Evolutionary conservation across 92 coral and sea anemone genomes (phyloP), one percentile per base, ranked within the genome.

Genomic region (Parazoanthus atlanticus): DNA sequence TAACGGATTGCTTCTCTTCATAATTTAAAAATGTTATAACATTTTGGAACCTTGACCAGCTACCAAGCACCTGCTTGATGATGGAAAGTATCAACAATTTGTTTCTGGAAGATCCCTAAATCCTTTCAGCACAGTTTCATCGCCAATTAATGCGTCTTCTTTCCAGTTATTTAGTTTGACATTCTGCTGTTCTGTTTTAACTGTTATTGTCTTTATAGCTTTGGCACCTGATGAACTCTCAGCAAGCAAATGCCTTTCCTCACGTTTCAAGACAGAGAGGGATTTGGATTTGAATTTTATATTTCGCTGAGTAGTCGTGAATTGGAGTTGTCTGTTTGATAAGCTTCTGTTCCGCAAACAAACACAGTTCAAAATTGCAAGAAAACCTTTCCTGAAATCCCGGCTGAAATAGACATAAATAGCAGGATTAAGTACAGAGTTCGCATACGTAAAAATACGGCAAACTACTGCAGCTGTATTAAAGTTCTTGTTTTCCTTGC

Each of bases 351-450:
- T 21, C 32, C 33, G 65, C 21, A 41, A 6, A 26, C 82, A 78
- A 25, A 43, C 66, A 78, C 61, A 78, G 23, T 26, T 46, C 6
- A 46, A 41, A 26, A 78, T 41, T 15, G 82, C 33, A 10, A 9
- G 31, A 80, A 88, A 94, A 8, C 94, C 96, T 8, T 84, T 85
- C 29, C 96, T 92, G 47, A 94, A 94, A 47, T 94, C 97, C 80
- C 81, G 91, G 74, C 97, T 94, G 67, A 89, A 93, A 31, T 89
- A 76, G 12, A 94, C 96, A 41, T 93, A 96, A 69, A 96, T 96
- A 6, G 93, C 89, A 3, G 98, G 98, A 56, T 96, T 96, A 16
- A 95, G 85, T 17, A 93, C 93, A 79, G 96, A 93, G 92, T 96
- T 96, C 0, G 97, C 85, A 82, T 96, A 96, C 6, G 98, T 96